Percentiles rank a stretch among this genome's conserved stretches.
phyloP scores from a whole-genome alignment of 2,797 vertebrate genomes.

The Hybognathus amarus region DNA sequence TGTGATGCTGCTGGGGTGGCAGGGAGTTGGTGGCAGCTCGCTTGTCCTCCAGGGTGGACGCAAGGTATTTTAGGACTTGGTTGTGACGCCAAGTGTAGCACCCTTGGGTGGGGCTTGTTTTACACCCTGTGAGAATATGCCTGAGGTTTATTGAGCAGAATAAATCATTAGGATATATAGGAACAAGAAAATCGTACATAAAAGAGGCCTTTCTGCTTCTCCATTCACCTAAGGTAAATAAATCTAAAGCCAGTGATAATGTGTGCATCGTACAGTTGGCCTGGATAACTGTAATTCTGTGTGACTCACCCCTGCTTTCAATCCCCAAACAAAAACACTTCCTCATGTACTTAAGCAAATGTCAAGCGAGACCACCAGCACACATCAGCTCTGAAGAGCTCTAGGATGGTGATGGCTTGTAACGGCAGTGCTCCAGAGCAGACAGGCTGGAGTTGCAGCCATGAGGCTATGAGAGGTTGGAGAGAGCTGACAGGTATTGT shows the following conservation, averaged over 20 bases:
- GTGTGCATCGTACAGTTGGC: not conserved
- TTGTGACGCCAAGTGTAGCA: too few species aligned
- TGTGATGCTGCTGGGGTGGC: too few species aligned
- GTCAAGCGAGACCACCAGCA: conserved; percentile 27
- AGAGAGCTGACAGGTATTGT: conserved; percentile 67
- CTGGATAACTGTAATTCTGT: too few species aligned
- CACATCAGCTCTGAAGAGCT: conserved; percentile 35
- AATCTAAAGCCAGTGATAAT: conserved; percentile 14
- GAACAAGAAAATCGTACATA: not conserved
- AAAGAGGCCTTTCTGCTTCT: not conserved
- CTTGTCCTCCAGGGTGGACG: too few species aligned
- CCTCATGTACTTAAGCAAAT: conserved; percentile 23
- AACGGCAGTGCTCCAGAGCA: not conserved
- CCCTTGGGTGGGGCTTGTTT: too few species aligned
- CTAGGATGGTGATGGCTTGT: not conserved
- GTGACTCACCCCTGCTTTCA: conserved; percentile 10
- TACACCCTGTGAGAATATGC: too few species aligned
- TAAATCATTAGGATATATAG: not conserved
- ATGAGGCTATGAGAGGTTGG: conserved; percentile 39
- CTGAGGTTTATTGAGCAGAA: not conserved
- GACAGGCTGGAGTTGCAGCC: conserved; percentile 23
- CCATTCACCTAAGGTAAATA: not conserved
- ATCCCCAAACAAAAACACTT: conserved; percentile 28
- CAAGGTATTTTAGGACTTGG: too few species aligned
- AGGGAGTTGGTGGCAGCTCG: too few species aligned